Evolutionary conservation across 35 echinoderm and acorn worm genomes (phyloP).

Genomic region (Heliocidaris erythrogramma): DNA sequence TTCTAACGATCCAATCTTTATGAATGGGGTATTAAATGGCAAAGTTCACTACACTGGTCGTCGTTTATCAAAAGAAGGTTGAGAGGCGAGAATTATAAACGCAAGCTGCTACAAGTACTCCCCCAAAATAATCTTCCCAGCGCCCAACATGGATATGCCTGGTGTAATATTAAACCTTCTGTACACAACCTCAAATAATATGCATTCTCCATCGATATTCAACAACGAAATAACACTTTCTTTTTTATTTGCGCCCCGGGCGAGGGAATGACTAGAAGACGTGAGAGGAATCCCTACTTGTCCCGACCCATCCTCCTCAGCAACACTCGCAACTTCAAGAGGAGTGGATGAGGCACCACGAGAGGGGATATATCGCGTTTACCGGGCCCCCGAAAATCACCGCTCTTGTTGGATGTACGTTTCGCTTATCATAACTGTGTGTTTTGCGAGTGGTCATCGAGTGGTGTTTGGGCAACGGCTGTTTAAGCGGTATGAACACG

Average conservation of each 20-base stretch:
- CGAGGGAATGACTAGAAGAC: conserved; percentile 19
- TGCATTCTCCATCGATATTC: conserved; percentile 31
- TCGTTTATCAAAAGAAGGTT: background rate
- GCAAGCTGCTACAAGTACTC: too few species aligned
- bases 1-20: background rate
- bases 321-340: conserved; percentile 4
- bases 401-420: background rate
- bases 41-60: background rate
- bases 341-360: background rate
- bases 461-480: too few species aligned
- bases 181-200: conserved; percentile 11
- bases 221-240: conserved; percentile 37
- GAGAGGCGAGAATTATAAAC: background rate
- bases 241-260: conserved; percentile 8
- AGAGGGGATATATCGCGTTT: background rate
- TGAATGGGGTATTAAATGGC: background rate
- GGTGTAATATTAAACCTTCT: background rate
- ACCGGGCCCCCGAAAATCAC: background rate
- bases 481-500: background rate
- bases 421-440: background rate
- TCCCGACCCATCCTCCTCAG: conserved; percentile 18
- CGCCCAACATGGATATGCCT: background rate
- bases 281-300: conserved; percentile 36
- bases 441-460: background rate
- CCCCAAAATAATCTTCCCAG: background rate